Conservation (phyloP, 1,140 invertebrate genomes). For the Drosophila ficusphila region DNA sequence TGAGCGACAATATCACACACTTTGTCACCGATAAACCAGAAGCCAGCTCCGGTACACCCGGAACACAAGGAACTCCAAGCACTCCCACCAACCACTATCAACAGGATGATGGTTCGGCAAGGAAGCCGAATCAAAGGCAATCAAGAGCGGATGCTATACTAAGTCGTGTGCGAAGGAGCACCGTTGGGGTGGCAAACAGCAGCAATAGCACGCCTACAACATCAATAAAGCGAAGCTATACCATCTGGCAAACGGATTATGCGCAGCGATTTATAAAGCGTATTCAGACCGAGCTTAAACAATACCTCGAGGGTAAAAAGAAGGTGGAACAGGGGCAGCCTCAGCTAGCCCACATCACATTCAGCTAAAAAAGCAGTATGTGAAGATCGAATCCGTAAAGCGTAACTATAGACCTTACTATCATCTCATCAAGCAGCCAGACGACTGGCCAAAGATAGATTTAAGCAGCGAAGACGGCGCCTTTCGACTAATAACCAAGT, state of each 20-base stretch:
- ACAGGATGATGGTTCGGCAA: slow-evolving; percentile 47
- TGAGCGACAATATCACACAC: slow-evolving; percentile 86
- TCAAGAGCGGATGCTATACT: slow-evolving; percentile 89
- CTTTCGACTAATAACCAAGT: slow-evolving; percentile 66
- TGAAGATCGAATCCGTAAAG: slow-evolving; percentile 79
- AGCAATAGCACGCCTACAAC: slow-evolving; percentile 17
- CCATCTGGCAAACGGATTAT: slow-evolving; percentile 85
- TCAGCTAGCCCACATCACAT: slow-evolving; percentile 44
- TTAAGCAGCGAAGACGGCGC: slow-evolving; percentile 75
- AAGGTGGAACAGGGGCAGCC: slow-evolving; percentile 9
- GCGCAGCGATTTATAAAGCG: slow-evolving; percentile 83
- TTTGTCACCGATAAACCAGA: slow-evolving; percentile 86
- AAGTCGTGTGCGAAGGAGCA: slow-evolving; percentile 84
- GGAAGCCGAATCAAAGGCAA: slow-evolving; percentile 78
- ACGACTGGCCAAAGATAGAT: slow-evolving; percentile 82
- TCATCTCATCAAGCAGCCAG: slow-evolving; percentile 79
- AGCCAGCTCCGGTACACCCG: slow-evolving; percentile 37
- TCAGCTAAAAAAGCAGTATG: slow-evolving; percentile 66
- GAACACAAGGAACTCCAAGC: slow-evolving; percentile 49
- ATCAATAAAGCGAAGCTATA: slow-evolving; percentile 48
- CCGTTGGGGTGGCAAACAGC: slow-evolving; percentile 23
- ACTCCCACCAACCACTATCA: slow-evolving; percentile 34
- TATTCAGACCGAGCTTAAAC: slow-evolving; percentile 68
- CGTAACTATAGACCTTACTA: slow-evolving; percentile 76
- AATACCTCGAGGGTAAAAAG: slow-evolving; percentile 64